Percentiles rank a stretch among this genome's conserved stretches.
Evolutionary conservation across 2,113 vertebrate species (phyloP).

Genomic region (Xenopus tropicalis): DNA sequence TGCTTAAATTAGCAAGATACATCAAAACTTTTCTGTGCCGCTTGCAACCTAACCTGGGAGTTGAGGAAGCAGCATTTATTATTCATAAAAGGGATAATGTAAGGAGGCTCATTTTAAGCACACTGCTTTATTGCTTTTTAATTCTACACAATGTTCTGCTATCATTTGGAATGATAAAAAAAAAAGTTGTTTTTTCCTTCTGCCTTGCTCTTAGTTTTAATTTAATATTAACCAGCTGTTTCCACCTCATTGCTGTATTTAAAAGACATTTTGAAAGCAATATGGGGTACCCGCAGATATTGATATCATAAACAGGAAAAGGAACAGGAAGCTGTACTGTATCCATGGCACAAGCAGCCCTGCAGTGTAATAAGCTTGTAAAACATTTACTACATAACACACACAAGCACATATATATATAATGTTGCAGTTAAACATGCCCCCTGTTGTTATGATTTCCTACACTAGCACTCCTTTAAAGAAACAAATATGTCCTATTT

Average conservation of each 20-base stretch:
- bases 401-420: too few species aligned
- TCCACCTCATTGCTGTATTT: not conserved
- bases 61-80: slow-evolving; percentile 23
- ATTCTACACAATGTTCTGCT: slow-evolving; percentile 15
- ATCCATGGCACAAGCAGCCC: too few species aligned
- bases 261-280: slow-evolving; percentile 7
- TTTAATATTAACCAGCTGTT: slow-evolving; percentile 33
- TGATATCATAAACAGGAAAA: not conserved
- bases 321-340: too few species aligned
- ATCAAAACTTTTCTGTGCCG: slow-evolving; percentile 37
- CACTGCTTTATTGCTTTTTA: slow-evolving; percentile 44
- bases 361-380: too few species aligned
- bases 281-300: not conserved
- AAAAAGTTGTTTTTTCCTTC: not conserved
- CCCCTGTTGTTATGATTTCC: too few species aligned
- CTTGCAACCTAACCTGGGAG: slow-evolving; percentile 31
- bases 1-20: slow-evolving; percentile 39
- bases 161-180: slow-evolving; percentile 25
- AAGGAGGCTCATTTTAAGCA: slow-evolving; percentile 30
- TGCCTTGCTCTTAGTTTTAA: slow-evolving; percentile 30
- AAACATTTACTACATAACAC: too few species aligned
- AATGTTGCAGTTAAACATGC: too few species aligned
- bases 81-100: slow-evolving; percentile 40
- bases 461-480: too few species aligned
- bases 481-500: too few species aligned